phyloP scores from a whole-genome alignment of 2,113 vertebrate genomes.

The Vidua chalybeata region DNA sequence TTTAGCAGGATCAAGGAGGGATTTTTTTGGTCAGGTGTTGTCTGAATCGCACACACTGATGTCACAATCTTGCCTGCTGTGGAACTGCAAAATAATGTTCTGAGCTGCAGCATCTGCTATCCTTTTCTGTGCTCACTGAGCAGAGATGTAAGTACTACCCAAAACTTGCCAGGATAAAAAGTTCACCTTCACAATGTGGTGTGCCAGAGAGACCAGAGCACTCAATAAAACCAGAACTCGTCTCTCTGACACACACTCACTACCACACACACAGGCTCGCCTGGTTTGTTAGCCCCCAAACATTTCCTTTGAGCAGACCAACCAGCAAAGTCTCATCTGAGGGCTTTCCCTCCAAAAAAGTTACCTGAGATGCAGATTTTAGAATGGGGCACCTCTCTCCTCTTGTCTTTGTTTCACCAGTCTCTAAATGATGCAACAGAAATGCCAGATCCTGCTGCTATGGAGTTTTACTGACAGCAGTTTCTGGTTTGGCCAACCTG shows the following conservation, averaged over 20 bases:
- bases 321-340: background rate
- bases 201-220: slow-evolving; percentile 54
- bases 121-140: background rate
- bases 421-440: background rate
- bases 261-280: slow-evolving; percentile 19
- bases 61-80: background rate
- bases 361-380: background rate
- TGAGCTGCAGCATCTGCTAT: background rate
- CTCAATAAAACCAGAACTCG: slow-evolving; percentile 49
- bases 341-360: background rate
- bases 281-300: background rate
- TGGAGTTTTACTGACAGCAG: slow-evolving; percentile 38
- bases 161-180: background rate
- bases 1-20: background rate
- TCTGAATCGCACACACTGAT: background rate
- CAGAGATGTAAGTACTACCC: background rate
- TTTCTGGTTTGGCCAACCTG: slow-evolving; percentile 25
- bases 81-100: background rate
- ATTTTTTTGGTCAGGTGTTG: background rate
- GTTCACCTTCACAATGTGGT: background rate
- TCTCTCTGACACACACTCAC: slow-evolving; percentile 42
- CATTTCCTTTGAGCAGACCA: background rate
- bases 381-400: background rate
- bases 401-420: background rate
- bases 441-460: slow-evolving; percentile 9